These are phyloP conservation scores for Accipiter virgatus DNA, from an alignment of 2,113 vertebrate species.

Conservation along the genomic window DNA sequence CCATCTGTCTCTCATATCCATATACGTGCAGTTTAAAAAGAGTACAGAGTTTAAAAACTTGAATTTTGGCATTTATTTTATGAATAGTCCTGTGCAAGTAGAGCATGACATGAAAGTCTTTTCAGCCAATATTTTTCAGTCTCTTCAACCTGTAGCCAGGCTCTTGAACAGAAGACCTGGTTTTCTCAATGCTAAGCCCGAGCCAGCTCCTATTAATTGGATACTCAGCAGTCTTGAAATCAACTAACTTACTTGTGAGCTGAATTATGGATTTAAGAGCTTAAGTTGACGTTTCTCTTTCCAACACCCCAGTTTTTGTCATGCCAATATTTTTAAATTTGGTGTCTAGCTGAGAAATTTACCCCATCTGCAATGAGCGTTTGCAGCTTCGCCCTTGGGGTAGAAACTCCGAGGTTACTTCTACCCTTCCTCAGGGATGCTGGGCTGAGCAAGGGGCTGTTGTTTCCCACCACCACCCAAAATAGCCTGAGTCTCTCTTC, in stretches of 20 bases:
- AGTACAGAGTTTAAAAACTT: background rate
- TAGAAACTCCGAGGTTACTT: background rate
- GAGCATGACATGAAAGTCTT: background rate
- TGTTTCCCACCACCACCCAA: rapidly evolving
- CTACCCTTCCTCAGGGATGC: background rate
- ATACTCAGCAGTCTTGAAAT: background rate
- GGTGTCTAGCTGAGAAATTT: background rate
- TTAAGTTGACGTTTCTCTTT: background rate
- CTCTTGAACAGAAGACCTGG: background rate
- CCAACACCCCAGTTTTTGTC: background rate
- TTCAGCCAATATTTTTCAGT: background rate
- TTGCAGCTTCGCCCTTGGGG: background rate
- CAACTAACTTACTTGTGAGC: background rate
- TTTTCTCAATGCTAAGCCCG: background rate
- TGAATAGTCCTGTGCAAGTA: background rate
- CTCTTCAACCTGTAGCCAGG: background rate
- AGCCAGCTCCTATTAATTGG: background rate
- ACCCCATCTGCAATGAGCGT: background rate
- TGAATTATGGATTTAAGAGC: background rate
- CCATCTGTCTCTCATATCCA: background rate
- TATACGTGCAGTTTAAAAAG: too few relatives aligned
- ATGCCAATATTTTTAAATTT: background rate
- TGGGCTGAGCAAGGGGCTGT: rapidly evolving
- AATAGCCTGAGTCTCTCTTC: rapidly evolving
- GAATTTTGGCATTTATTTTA: background rate